Percentiles rank a stretch among this genome's conserved stretches.
Evolutionary conservation across 2,797 vertebrate genomes (phyloP).

Genomic region (Cacajao melanocephalus): DNA sequence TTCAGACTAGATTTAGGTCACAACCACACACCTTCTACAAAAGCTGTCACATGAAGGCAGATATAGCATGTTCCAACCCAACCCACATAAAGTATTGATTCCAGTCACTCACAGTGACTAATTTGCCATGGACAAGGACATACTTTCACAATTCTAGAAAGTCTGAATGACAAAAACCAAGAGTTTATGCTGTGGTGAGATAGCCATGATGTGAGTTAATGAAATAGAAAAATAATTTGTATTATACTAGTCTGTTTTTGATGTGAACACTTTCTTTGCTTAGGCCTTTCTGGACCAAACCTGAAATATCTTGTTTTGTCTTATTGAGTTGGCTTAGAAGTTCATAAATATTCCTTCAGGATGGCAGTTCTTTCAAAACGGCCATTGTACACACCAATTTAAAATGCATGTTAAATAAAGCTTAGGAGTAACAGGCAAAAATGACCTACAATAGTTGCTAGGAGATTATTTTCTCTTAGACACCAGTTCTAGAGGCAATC

Average conservation of each 20-base stretch:
- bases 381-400: neutral
- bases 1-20: neutral
- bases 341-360: neutral
- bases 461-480: slow-evolving; percentile 72
- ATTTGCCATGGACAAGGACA: neutral
- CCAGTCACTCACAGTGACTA: neutral
- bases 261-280: neutral
- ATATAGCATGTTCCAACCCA: neutral
- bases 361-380: neutral
- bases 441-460: neutral
- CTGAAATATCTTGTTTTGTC: slow-evolving; percentile 6
- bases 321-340: neutral
- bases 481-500: slow-evolving; percentile 83
- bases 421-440: slow-evolving; percentile 31
- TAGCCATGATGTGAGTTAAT: neutral
- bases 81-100: neutral
- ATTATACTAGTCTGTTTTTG: neutral
- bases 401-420: slow-evolving; percentile 54
- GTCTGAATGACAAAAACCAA: neutral
- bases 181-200: neutral
- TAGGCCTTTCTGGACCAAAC: neutral
- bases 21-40: neutral
- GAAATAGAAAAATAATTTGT: neutral
- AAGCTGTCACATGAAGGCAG: neutral
- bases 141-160: neutral